These are phyloP conservation scores for Protonemura montana DNA, from an alignment of 2,888 invertebrate species.

Conservation along the genomic window DNA sequence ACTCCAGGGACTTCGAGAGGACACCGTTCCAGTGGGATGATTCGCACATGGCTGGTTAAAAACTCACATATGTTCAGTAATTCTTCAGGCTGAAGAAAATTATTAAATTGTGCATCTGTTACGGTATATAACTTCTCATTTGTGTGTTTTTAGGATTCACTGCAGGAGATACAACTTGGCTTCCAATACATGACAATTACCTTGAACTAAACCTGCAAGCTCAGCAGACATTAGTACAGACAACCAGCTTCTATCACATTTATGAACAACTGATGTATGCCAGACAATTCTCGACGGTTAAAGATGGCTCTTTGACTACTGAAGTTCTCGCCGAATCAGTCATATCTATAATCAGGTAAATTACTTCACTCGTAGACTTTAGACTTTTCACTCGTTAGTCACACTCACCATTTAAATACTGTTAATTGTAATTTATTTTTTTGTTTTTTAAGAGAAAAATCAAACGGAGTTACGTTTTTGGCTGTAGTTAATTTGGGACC, in stretches of 20 bases:
- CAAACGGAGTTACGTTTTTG: background rate
- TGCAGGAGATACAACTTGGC: background rate
- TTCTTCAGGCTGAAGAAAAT: too few species aligned
- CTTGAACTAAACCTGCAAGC: background rate
- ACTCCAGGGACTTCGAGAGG: constrained; percentile 53
- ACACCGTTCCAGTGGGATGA: constrained; percentile 56
- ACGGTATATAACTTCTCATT: too few species aligned
- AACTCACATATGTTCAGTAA: too few species aligned
- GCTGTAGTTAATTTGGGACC: background rate
- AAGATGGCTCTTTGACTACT: background rate
- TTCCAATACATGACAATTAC: constrained; percentile 22
- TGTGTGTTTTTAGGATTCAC: constrained; percentile 28
- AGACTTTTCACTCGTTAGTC: too few species aligned
- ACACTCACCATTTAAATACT: too few species aligned
- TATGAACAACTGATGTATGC: constrained; percentile 15
- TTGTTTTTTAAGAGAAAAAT: background rate
- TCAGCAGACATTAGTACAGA: background rate
- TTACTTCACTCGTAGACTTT: too few species aligned
- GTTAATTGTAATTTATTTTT: too few species aligned
- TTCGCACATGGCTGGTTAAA: constrained; percentile 35
- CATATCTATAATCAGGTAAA: too few species aligned
- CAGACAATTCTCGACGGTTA: background rate
- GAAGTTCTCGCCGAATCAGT: background rate
- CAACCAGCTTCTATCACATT: background rate
- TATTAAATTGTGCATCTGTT: too few species aligned